Evolutionary conservation across 2,888 invertebrate species (phyloP).

Genomic region (Noctua fimbriata): DNA sequence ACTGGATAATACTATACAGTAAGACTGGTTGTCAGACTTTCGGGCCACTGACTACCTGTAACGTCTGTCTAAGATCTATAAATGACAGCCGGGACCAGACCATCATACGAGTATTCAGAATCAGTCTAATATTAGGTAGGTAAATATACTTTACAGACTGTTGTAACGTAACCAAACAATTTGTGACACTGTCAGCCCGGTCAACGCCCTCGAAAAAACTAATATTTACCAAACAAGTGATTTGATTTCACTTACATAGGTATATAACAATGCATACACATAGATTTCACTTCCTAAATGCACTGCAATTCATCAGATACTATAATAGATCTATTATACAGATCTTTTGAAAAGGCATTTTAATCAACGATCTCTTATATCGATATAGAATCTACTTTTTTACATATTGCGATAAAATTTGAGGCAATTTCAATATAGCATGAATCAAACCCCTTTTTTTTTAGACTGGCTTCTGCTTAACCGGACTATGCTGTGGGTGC

Average conservation of each 20-base stretch:
- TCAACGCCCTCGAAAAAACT: constrained; percentile 30
- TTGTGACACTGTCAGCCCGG: constrained; percentile 10
- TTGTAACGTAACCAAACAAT: constrained; percentile 8
- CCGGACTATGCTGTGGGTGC: too few species aligned
- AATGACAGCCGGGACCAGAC: too few species aligned
- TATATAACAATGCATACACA: constrained; percentile 56
- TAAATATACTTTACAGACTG: background rate
- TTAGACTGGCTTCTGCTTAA: too few species aligned
- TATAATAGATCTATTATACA: constrained; percentile 53
- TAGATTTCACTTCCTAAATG: constrained; percentile 52
- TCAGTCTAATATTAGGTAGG: background rate
- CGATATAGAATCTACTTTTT: constrained; percentile 33
- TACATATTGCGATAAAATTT: constrained; percentile 27
- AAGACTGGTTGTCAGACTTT: too few species aligned
- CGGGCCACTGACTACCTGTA: too few species aligned
- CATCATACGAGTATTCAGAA: background rate
- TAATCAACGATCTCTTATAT: constrained; percentile 30
- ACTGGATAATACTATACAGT: too few species aligned
- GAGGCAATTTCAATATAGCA: constrained; percentile 31
- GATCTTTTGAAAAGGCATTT: constrained; percentile 42
- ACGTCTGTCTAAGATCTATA: too few species aligned
- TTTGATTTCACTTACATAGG: constrained; percentile 55
- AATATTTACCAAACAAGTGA: constrained; percentile 42
- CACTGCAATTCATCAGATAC: constrained; percentile 53
- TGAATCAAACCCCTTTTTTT: background rate